A percentile compares a stretch with the other conserved stretches of the same genome.
Evolutionary conservation across 2,113 vertebrate genomes (phyloP).

Genomic region (Prionailurus bengalensis): DNA sequence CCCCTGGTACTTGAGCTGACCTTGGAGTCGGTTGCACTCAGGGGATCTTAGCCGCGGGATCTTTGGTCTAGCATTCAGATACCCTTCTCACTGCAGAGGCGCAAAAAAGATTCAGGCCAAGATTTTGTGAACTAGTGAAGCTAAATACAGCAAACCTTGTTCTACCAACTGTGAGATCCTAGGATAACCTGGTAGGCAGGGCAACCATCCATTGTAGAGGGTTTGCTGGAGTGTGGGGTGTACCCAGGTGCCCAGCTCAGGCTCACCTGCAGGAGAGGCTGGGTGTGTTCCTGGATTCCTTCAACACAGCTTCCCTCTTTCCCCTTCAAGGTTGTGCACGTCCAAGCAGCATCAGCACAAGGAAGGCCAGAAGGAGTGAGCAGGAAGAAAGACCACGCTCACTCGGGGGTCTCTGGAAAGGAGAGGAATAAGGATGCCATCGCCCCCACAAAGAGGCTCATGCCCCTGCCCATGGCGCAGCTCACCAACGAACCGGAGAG

Average conservation of each 20-base stretch:
- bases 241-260: not conserved
- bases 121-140: not conserved
- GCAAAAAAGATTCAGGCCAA: not conserved
- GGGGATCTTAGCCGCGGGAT: not conserved
- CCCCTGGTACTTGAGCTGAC: not conserved
- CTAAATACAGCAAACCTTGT: too few relatives aligned
- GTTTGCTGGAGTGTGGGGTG: not conserved
- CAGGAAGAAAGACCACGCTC: not conserved
- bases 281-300: not conserved
- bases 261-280: too few relatives aligned
- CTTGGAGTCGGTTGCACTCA: not conserved
- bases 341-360: not conserved
- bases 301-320: not conserved
- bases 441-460: too few relatives aligned
- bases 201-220: not conserved
- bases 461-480: not conserved
- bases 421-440: not conserved
- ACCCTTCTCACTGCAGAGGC: not conserved
- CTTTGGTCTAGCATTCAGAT: not conserved
- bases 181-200: not conserved
- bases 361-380: not conserved
- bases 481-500: not conserved
- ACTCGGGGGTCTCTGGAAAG: not conserved
- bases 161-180: not conserved
- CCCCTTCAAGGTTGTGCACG: not conserved